A percentile compares a stretch with the other conserved stretches of the same genome.
Conservation (phyloP, 2,888 invertebrate genomes). For the Pristionchus arcanus region DNA sequence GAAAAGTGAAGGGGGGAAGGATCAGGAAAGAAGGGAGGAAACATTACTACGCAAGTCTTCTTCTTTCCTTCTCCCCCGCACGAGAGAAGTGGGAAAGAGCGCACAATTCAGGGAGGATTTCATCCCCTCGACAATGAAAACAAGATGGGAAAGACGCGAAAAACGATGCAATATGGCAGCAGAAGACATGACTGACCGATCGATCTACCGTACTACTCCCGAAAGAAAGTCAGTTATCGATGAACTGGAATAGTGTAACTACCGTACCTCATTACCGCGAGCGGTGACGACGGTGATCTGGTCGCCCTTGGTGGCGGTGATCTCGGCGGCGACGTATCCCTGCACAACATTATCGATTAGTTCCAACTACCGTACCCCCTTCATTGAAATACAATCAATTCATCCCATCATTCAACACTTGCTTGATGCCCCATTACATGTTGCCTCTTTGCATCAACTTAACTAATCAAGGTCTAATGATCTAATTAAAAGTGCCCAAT, state of each 20-base stretch:
- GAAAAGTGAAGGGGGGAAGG: constrained; percentile 26
- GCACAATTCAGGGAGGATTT: not conserved
- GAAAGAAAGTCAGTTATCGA: constrained; percentile 5
- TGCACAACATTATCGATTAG: constrained; percentile 34
- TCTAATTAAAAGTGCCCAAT: too few species aligned
- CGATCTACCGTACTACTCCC: constrained; percentile 3
- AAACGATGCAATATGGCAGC: constrained; percentile 2
- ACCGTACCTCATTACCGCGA: constrained; percentile 71
- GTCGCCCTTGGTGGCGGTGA: constrained; percentile 98
- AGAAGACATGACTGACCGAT: constrained; percentile 29
- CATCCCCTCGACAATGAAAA: not conserved
- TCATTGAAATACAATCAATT: not conserved
- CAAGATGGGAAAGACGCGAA: constrained; percentile 25
- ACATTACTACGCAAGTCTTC: constrained; percentile 21
- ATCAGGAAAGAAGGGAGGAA: constrained; percentile 33
- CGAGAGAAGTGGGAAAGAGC: constrained; percentile 2
- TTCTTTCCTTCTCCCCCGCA: constrained; percentile 22
- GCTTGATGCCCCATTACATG: not conserved
- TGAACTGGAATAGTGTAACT: not conserved
- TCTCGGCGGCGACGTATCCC: constrained; percentile 96
- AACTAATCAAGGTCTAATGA: not conserved
- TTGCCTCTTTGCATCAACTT: not conserved
- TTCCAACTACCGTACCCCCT: constrained; percentile 57
- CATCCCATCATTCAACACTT: not conserved
- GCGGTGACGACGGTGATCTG: constrained; percentile 93